Percentiles rank a stretch among this genome's conserved stretches.
These are phyloP conservation scores for Mormyrus lacerda DNA, from an alignment of 2,113 vertebrate species.

Conservation along the genomic window DNA sequence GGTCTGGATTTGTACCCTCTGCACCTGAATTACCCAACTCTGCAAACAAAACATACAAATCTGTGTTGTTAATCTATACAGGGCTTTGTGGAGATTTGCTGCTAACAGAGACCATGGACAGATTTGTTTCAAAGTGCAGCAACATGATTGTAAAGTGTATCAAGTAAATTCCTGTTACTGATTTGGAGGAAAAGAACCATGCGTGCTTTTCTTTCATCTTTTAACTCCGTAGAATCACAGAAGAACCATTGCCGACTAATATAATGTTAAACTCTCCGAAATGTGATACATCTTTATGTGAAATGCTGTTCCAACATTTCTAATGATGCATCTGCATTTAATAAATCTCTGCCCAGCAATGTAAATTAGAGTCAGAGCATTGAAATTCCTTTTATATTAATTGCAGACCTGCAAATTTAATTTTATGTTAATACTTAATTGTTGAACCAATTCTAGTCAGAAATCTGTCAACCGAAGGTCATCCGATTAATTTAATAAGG, in stretches of 20 bases:
- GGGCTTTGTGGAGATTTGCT: conserved; percentile 4
- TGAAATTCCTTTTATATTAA: background rate
- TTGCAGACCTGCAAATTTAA: background rate
- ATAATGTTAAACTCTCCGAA: background rate
- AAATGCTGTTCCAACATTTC: background rate
- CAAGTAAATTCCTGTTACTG: background rate
- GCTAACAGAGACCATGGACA: background rate
- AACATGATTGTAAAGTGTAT: background rate
- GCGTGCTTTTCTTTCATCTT: background rate
- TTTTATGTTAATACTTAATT: background rate
- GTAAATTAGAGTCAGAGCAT: background rate
- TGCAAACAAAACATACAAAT: background rate
- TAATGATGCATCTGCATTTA: background rate
- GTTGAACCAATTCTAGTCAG: background rate
- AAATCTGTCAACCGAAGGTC: background rate
- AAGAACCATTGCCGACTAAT: background rate
- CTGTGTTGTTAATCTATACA: background rate
- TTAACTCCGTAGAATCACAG: background rate
- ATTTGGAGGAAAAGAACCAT: background rate
- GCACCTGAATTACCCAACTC: too few relatives aligned
- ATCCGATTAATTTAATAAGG: background rate
- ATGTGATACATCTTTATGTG: background rate
- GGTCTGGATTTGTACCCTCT: too few relatives aligned
- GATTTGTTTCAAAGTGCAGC: background rate
- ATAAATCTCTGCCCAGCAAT: background rate